phyloP scores from a whole-genome alignment of 2,888 invertebrate species.

The Ditula angustiorana region DNA sequence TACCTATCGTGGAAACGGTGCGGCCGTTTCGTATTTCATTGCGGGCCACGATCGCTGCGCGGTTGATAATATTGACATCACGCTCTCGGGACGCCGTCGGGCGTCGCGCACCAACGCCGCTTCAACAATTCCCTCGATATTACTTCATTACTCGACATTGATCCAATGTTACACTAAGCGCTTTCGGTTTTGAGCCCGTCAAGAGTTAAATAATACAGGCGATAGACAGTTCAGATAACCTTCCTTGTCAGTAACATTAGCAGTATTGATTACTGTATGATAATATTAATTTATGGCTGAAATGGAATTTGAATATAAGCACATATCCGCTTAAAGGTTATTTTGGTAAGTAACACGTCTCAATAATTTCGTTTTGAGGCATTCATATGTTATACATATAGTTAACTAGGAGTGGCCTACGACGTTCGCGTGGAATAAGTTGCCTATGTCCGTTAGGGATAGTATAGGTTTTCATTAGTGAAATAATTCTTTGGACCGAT shows the following conservation, averaged over 20 bases:
- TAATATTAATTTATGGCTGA: slow-evolving; percentile 34
- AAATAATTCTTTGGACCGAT: no score
- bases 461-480: no score
- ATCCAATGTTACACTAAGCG: slow-evolving; percentile 29
- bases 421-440: no score
- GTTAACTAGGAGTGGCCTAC: no score
- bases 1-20: slow-evolving; percentile 33
- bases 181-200: slow-evolving; percentile 25
- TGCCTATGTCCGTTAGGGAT: no score
- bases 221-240: slow-evolving; percentile 39
- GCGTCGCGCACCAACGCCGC: slow-evolving; percentile 51
- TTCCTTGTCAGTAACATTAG: slow-evolving; percentile 36
- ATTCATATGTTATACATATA: no score
- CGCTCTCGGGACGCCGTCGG: slow-evolving; percentile 33
- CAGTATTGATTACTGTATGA: slow-evolving; percentile 33
- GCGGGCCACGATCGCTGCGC: slow-evolving; percentile 37
- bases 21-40: slow-evolving; percentile 43
- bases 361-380: not conserved
- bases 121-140: slow-evolving; percentile 33
- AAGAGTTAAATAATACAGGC: slow-evolving; percentile 38
- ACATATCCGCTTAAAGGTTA: not conserved
- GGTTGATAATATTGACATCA: slow-evolving; percentile 35
- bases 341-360: not conserved
- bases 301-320: not conserved
- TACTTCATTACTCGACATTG: slow-evolving; percentile 38